Evolutionary conservation across 2,888 invertebrate genomes (phyloP), one percentile per base, ranked within the genome.

Genomic region (Acronicta aceris): DNA sequence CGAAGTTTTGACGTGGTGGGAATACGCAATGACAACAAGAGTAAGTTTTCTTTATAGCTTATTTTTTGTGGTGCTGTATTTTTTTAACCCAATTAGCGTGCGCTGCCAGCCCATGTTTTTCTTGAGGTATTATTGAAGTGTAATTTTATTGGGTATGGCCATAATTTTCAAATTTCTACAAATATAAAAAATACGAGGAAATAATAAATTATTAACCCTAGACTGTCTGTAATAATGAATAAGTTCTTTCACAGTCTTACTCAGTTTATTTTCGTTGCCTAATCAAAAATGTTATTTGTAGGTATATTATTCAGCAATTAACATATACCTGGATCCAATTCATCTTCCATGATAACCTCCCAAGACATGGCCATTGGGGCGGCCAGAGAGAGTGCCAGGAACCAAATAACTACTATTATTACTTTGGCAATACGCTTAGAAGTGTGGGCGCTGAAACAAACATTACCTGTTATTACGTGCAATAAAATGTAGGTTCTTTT

Each of bases 361-460:
- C 95, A 94, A 0, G 96, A 96, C 81, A 95, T 92, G 0, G 96
- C 96, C 94, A 96, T 96, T 0, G 98, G 98, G 0, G 96, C 93
- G 0, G 97, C 97, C 55, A 97, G 94, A 0, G 95, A 88, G 5
- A 96, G 88, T 0, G 97, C 96, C 64, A 97, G 83, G 8, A 96
- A 80, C 98, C 98, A 98, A 84, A 98, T 97, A 42, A 96, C 91
- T 8, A 96, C 95, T 79, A 98, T 96, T 65, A 97, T 95, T 57
- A 97, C 94, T 90, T 97, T 97, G 5, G 97, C 97, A 58, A 96
- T 92, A 55, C 96, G 94, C 83, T 97, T 97, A 0, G 97, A 96
- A 13, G 97, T 96, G 73, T 96, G 95, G 16, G 97, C 96, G 87
- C 97, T 97, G 93, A 40, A 95, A 95, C 83, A 89, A 89, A 85